Evolutionary conservation across 1,140 invertebrate genomes (phyloP).

Genomic region (Apis laboriosa): DNA sequence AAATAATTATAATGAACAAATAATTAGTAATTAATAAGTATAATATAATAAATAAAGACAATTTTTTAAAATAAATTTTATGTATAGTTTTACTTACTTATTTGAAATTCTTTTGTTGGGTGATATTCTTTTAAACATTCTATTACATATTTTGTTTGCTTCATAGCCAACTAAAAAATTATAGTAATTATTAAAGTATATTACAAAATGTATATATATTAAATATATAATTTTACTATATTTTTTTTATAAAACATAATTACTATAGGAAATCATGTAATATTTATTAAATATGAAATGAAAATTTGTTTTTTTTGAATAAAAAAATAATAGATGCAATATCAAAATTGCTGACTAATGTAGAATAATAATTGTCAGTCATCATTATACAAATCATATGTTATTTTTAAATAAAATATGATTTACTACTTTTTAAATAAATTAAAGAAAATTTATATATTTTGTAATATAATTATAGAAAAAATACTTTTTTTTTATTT

Average conservation of each 20-base stretch:
- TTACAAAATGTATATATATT: neutral
- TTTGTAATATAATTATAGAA: neutral
- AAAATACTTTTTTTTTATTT: neutral
- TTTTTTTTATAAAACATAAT: neutral
- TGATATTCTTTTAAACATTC: conserved; percentile 85
- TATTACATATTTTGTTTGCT: conserved; percentile 90
- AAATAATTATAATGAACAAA: neutral
- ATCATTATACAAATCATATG: neutral
- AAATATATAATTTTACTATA: neutral
- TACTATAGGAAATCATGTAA: no score
- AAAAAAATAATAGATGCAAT: neutral
- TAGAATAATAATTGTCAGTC: neutral
- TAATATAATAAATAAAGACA: neutral
- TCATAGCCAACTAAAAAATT: conserved; percentile 87
- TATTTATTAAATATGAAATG: neutral
- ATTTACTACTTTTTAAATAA: neutral
- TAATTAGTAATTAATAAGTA: neutral
- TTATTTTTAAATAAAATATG: neutral
- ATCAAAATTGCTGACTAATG: conserved; percentile 42
- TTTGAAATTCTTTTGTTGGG: conserved; percentile 87
- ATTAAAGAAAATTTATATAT: neutral
- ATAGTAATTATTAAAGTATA: conserved; percentile 3
- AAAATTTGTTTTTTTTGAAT: neutral
- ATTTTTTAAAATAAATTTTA: neutral
- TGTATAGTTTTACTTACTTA: conserved; percentile 82